Base-by-base conservation (phyloP, 2,113 vertebrate genomes). In the Athene noctua region DNA sequence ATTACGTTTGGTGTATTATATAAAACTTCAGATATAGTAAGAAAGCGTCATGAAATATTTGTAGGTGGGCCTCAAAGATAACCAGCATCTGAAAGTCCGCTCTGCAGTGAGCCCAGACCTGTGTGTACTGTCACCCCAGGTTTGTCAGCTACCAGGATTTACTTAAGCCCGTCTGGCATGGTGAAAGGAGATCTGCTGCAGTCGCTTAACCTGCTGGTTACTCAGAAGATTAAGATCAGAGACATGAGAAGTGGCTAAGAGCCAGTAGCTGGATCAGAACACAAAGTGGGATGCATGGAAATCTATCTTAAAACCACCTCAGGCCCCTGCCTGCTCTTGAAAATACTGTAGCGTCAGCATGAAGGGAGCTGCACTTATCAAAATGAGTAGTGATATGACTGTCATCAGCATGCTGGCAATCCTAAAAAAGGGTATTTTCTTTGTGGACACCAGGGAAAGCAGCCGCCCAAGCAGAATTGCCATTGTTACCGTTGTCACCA, bases 11-110 rank as follows among this genome's bases (percentile, higher is more conserved):
- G 71, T 55, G 58, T 79, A 66, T 96, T 96, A 94, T 34, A 90
- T 97, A 96, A 94, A 86, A 87, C 73, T 92, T 86, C 84, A 84
- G 86, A 57, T 90, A 92, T 29, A 92, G 63, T 84, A 83, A 84
- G 81, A 70, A 79, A 57, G 81, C 59, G 68, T 77, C 88, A 47
- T 1, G 9, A 29, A 80, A 74, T 49, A 63, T 58, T 61, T 81
- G 49, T 80, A 67, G 88, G 63, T 77, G 85, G 73, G 67, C 51
- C 65, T 88, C 67, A 93, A 63, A 78, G 44, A 51, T 10, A 40
- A 90, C 36, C 34, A 59, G 63, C 65, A 57, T 52, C n/a, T 40
- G 51, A 30, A 68, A 49, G 49, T 51, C 51, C 2, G 0, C 84
- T 85, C 44, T 86, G 32, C 51, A 68, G 67, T 6, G 23, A 88